Base-by-base conservation (phyloP, 2,797 vertebrate species). In the Chaetophractus vellerosus region DNA sequence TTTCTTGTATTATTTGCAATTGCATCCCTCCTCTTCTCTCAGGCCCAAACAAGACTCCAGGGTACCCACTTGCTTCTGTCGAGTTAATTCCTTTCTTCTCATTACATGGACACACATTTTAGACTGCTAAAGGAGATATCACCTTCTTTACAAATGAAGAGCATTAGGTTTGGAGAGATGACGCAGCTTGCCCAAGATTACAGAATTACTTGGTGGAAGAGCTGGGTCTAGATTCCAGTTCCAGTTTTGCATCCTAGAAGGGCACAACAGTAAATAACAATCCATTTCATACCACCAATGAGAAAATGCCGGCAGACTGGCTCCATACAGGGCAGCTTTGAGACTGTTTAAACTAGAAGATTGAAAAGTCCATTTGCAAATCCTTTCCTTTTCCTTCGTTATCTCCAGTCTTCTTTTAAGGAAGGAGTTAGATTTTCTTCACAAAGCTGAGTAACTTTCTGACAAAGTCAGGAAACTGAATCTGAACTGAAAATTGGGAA, bases 131-230 rank as follows among this genome's bases (percentile, higher is more conserved):
- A 69, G 23, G 74, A 85, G n/a, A 88, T 33, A 75, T 57, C 45
- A 86, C 71, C 55, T 93, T 90, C 78, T 41, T 90, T 95, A 82
- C 36, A 96, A 79, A 96, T 45, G 57, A 88, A 28, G 7, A 71
- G 16, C 92, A 59, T 69, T 71, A 41, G 57, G 6, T 48, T 96
- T 6, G 88, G 74, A 76, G 68, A 93, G 23, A 57, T 50, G 57
- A 93, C 84, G 80, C 14, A 38, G 85, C 91, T 86, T 84, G 26
- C 59, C 71, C 31, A 71, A 82, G 81, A 79, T 88, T 71, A 79
- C n/a, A 94, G 36, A 94, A 69, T n/a, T 61, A 82, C 41, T 59
- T 78, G 31, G 6, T 9, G 48, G 50, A 66, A 90, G 41, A 89
- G 11, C 0, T 64, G 59, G 45, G 28, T 78, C 91, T 95, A n/a